phyloP scores from a whole-genome alignment of 2,113 vertebrate genomes.

The Eubucco bourcierii region DNA sequence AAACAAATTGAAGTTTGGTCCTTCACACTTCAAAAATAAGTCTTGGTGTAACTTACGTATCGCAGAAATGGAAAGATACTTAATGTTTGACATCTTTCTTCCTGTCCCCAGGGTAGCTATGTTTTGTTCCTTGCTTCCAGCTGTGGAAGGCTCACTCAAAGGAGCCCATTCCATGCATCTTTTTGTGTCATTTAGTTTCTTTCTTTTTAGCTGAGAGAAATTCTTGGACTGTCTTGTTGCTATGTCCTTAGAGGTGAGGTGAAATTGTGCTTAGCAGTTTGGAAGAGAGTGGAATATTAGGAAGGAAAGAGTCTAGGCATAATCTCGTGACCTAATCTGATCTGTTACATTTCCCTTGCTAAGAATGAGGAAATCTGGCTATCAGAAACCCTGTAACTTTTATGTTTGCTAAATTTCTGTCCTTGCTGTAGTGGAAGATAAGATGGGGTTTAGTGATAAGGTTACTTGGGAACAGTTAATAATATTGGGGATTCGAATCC shows the following conservation, averaged over 20 bases:
- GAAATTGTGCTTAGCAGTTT: neutral
- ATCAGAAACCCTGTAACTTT: accelerated
- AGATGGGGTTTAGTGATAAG: neutral
- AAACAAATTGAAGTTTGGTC: neutral
- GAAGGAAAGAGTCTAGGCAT: neutral
- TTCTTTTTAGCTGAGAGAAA: neutral
- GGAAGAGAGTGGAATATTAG: neutral
- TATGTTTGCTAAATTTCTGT: neutral
- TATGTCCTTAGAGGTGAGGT: neutral
- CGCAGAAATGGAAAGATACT: neutral
- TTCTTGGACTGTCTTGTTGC: neutral
- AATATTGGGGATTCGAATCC: neutral
- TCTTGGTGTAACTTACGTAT: neutral
- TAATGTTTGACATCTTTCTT: neutral
- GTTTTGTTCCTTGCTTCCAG: neutral
- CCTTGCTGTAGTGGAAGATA: neutral
- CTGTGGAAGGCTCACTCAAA: neutral
- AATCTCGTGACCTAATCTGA: neutral
- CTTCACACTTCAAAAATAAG: neutral
- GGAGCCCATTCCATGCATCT: neutral
- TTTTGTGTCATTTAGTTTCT: neutral
- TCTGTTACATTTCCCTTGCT: neutral
- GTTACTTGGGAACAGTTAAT: neutral
- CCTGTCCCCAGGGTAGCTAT: neutral
- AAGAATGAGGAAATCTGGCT: neutral